phyloP scores from a whole-genome alignment of 2,888 invertebrate species.

The Ichneumoninae sp. region DNA sequence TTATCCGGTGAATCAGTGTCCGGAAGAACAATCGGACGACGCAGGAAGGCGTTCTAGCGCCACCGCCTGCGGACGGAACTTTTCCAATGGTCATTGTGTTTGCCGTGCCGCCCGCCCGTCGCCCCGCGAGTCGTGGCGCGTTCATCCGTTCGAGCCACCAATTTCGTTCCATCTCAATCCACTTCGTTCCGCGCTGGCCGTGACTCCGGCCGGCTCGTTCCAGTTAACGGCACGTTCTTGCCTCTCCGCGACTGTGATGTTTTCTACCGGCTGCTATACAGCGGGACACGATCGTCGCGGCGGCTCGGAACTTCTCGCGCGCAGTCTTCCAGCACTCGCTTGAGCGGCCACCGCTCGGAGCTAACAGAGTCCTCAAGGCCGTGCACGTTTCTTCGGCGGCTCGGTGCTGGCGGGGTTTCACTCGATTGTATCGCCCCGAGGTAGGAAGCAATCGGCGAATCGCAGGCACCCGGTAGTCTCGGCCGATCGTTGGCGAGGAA shows the following conservation, averaged over 20 bases:
- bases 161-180: constrained; percentile 54
- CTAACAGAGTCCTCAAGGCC: constrained; percentile 33
- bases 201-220: constrained; percentile 48
- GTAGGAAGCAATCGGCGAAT: constrained; percentile 1
- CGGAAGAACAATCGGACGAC: constrained; percentile 17
- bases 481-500: neutral
- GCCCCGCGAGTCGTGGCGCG: neutral
- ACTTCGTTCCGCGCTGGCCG: constrained; percentile 55
- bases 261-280: neutral
- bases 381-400: constrained; percentile 17
- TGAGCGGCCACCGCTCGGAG: neutral
- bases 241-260: constrained; percentile 2
- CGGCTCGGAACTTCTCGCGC: neutral
- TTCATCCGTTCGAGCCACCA: constrained; percentile 47
- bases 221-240: constrained; percentile 51
- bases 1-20: constrained; percentile 47
- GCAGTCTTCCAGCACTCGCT: neutral
- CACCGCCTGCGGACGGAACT: neutral
- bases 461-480: neutral
- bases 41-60: neutral
- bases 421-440: constrained; percentile 6
- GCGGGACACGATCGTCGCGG: constrained; percentile 1
- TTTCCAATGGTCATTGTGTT: constrained; percentile 30
- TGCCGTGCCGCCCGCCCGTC: neutral
- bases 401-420: neutral